Base-by-base conservation (phyloP, 2,797 vertebrate genomes). In the Danio aesculapii region DNA sequence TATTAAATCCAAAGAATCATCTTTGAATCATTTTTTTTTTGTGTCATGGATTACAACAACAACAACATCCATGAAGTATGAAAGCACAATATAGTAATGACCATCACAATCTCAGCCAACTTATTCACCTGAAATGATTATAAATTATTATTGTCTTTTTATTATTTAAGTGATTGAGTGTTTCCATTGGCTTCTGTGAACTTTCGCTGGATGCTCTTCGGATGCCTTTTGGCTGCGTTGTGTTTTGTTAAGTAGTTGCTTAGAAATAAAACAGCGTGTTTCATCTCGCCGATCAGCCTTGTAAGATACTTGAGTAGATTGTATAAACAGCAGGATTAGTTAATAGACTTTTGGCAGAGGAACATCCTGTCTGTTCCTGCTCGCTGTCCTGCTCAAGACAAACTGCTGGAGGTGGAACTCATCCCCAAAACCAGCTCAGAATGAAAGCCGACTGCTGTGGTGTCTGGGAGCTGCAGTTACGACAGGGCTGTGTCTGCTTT, bases 191-290 rank as follows among this genome's bases (percentile, higher is more conserved):
- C 74, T 85, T 57, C 52, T 73, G 67, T 77, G 71, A 79, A 79
- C 77, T 82, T 75, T 68, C 77, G 68, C 80, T 67, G 57, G 43
- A 58, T 46, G 72, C 81, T 84, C 57, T 66, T 63, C 59, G 1
- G 17, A 5, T 5, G 82, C 74, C 87, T 86, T 89, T 89, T 88
- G 88, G 89, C 87, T 71, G 70, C 49, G 70, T 81, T 88, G 66
- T 94, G 92, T 93, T 93, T 93, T 90, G 90, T 92, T 88, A 89
- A 90, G 87, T 90, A 91, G 93, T 93, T 94, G 92, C 92, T 92
- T 92, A 87, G 92, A 93, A 92, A 93, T 93, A 87, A 93, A 93
- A 90, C 83, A 78, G 8, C 86, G 77, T 90, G 88, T 90, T 92
- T 92, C 91, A 92, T 92, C 86, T 86, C 85, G 85, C 88, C 86